These are phyloP conservation scores for Melolontha melolontha DNA, from an alignment of 2,888 invertebrate genomes.

Conservation along the genomic window DNA sequence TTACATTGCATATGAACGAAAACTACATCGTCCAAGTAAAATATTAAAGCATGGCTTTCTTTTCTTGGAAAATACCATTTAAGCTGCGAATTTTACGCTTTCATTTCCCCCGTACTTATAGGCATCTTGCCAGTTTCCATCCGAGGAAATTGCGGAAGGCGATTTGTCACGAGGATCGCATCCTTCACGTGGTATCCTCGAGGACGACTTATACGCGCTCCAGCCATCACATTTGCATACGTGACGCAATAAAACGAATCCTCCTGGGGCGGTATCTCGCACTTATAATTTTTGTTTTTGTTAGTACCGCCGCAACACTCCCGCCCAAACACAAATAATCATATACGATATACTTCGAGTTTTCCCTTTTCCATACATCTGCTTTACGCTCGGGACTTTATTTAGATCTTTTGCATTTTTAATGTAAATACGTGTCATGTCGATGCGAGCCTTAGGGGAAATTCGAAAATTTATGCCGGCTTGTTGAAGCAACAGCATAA, in stretches of 20 bases:
- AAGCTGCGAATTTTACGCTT: too few relatives aligned
- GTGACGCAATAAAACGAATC: conserved; percentile 51
- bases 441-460: conserved; percentile 23
- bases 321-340: neutral
- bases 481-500: too few relatives aligned
- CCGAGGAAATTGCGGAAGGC: conserved; percentile 15
- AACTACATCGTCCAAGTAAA: too few relatives aligned
- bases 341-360: too few relatives aligned
- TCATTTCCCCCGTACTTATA: too few relatives aligned
- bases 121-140: neutral
- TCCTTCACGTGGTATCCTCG: conserved; percentile 41
- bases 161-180: conserved; percentile 24
- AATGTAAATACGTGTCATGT: conserved; percentile 40
- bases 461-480: conserved; percentile 6
- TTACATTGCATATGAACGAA: too few relatives aligned
- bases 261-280: conserved; percentile 26
- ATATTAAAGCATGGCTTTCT: too few relatives aligned
- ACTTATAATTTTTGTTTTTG: conserved; percentile 47
- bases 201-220: conserved; percentile 47
- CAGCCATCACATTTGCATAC: conserved; percentile 51
- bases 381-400: neutral
- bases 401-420: conserved; percentile 38
- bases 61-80: too few relatives aligned
- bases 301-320: neutral
- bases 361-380: neutral